Evolutionary conservation across 2,888 invertebrate species (phyloP).

Genomic region (Euphydryas editha): DNA sequence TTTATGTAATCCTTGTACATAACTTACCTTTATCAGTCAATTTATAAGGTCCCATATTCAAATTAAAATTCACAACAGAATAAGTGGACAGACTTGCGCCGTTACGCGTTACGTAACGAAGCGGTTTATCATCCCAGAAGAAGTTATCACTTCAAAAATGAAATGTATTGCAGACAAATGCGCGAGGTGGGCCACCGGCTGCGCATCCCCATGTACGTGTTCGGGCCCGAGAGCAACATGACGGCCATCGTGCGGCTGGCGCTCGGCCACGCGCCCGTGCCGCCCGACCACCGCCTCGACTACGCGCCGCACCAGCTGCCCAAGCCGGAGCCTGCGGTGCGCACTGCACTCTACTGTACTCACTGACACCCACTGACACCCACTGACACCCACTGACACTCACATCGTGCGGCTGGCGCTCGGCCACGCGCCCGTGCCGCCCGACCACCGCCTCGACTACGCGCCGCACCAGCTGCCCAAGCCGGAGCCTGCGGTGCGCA

Average conservation of each 20-base stretch:
- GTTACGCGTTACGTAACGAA: too few relatives aligned
- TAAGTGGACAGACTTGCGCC: too few relatives aligned
- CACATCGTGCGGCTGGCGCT: conserved; percentile 98
- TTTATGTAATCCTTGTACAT: too few relatives aligned
- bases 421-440: conserved; percentile 93
- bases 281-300: conserved; percentile 85
- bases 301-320: conserved; percentile 80
- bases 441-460: conserved; percentile 83
- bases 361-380: not conserved
- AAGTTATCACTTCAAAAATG: not conserved
- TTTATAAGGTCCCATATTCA: too few relatives aligned
- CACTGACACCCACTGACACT: not conserved
- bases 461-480: conserved; percentile 78
- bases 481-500: conserved; percentile 61
- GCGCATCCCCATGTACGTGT: conserved; percentile 97
- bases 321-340: conserved; percentile 60
- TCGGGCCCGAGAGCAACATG: conserved; percentile 99
- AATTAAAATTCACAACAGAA: too few relatives aligned
- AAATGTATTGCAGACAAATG: conserved; percentile 86
- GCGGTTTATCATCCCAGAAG: too few relatives aligned
- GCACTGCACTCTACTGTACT: conserved; percentile 40
- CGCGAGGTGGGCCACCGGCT: conserved; percentile 93
- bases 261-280: conserved; percentile 93
- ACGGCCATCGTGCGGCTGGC: conserved; percentile 99
- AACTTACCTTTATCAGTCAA: too few relatives aligned